These are phyloP conservation scores for Okapia johnstoni DNA, from an alignment of 2,113 vertebrate species.

Conservation along the genomic window DNA sequence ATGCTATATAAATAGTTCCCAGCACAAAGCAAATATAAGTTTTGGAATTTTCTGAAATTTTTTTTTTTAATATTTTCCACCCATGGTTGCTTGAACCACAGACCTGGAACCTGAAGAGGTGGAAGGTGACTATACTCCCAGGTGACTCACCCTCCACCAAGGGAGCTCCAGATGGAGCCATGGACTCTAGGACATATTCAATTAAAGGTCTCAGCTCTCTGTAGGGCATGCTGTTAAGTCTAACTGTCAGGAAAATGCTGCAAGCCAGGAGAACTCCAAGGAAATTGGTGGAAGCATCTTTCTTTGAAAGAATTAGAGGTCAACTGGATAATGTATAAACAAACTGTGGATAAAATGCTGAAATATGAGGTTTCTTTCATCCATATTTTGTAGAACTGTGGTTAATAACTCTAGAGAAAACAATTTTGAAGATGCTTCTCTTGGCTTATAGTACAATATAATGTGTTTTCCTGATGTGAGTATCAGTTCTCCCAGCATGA, in stretches of 20 bases:
- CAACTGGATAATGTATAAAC: background rate
- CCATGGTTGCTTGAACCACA: background rate
- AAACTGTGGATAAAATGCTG: background rate
- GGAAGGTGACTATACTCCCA: background rate
- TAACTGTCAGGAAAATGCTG: background rate
- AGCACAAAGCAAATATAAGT: background rate
- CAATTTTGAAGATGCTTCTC: background rate
- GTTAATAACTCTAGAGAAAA: background rate
- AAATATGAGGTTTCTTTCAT: background rate
- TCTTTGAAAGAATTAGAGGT: conserved; percentile 24
- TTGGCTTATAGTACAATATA: background rate
- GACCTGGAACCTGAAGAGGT: background rate
- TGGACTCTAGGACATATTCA: background rate
- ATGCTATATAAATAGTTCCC: background rate
- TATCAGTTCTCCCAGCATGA: background rate
- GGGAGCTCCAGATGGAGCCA: too few relatives aligned
- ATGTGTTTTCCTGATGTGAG: background rate
- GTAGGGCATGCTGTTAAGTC: background rate
- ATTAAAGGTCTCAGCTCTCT: background rate
- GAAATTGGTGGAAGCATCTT: background rate
- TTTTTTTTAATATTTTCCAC: background rate
- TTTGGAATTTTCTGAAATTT: background rate
- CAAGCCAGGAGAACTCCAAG: background rate
- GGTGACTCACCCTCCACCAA: background rate
- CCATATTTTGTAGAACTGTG: background rate